Evolutionary conservation across 2,797 vertebrate genomes (phyloP), one percentile per base, ranked within the genome.

Genomic region (Heliangelus exortis): DNA sequence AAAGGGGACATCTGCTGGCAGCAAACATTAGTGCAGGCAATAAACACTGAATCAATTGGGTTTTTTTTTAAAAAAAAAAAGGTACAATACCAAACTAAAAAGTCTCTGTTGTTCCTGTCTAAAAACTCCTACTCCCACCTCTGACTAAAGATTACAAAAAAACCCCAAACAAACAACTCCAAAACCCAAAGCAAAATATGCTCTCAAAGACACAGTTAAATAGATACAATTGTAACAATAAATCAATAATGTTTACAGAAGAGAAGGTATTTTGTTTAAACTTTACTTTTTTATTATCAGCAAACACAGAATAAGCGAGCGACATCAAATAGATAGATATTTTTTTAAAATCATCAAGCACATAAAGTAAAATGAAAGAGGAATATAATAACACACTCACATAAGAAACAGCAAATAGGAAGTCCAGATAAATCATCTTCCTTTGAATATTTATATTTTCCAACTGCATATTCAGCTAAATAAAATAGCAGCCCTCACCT

Each of bases 1-100:
- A 47, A 69, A 77, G 67, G 67, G 36, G 96, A 89, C 97, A 96
- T 86, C 97, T 97, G 29, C 87, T 51, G 96, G 93, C 47, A n/a
- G 29, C 34, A 71, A 18, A 22, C 31, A n/a, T 83, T 21, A 73
- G 15, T 14, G 71, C 17, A 39, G 25, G 69, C 33, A 29, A 10
- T 4, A 22, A 47, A 33, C 19, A 2, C 36, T 21, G 34, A 87
- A n/a, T 7, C 33, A 39, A 15, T 6, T 9, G n/a, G n/a, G n/a
- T n/a, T n/a, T n/a, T n/a, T n/a, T n/a, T n/a, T 5, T 36, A 39
- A 39, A 39, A 39, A 39, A 43, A 77, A 10, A 9, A 34, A 80
- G 19, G n/a, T 15, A 15, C 48, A 50, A 17, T 2, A 16, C 23
- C 39, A 45, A 74, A 19, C 12, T 34, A 67, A 68, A 72, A 41